Percentiles rank a stretch among this genome's conserved stretches.
Conservation (phyloP, 2,797 vertebrate species). For the Notolabrus celidotus region DNA sequence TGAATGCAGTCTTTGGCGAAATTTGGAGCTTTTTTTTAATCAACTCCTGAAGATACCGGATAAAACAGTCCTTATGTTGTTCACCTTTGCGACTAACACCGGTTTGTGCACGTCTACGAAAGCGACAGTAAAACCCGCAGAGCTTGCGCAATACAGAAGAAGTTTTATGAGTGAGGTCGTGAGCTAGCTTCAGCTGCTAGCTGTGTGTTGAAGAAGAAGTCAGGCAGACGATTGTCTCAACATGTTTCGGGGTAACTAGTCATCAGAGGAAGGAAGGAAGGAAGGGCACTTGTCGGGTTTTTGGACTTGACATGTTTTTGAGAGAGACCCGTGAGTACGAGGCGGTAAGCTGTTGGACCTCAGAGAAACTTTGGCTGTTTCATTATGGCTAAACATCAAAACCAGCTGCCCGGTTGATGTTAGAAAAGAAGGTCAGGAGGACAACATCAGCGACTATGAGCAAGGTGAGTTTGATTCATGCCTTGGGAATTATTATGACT, state of each 20-base stretch:
- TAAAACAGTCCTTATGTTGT: slow-evolving; percentile 2
- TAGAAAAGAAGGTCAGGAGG: slow-evolving; percentile 56
- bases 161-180: slow-evolving; percentile 58
- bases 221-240: slow-evolving; percentile 62
- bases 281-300: slow-evolving; percentile 23
- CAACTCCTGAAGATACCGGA: background rate
- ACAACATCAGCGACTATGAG: slow-evolving; percentile 79
- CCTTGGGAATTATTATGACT: too few species aligned
- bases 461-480: slow-evolving; percentile 78
- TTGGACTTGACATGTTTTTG: slow-evolving; percentile 65
- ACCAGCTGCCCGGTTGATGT: slow-evolving; percentile 73
- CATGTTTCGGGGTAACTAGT: slow-evolving; percentile 56
- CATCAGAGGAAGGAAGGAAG: slow-evolving; percentile 10
- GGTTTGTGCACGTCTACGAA: slow-evolving; percentile 40
- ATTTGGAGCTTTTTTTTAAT: slow-evolving; percentile 3
- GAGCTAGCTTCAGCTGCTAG: slow-evolving; percentile 73
- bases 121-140: slow-evolving; percentile 27
- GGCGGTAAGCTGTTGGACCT: slow-evolving; percentile 48
- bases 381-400: slow-evolving; percentile 61
- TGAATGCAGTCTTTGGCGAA: slow-evolving; percentile 27
- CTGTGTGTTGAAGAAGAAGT: slow-evolving; percentile 44
- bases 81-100: background rate
- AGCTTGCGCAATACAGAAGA: slow-evolving; percentile 54
- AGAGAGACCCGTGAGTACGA: slow-evolving; percentile 28
- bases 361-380: slow-evolving; percentile 29